Conservation (phyloP, 2,797 vertebrate genomes). For the Anguilla marmorata region DNA sequence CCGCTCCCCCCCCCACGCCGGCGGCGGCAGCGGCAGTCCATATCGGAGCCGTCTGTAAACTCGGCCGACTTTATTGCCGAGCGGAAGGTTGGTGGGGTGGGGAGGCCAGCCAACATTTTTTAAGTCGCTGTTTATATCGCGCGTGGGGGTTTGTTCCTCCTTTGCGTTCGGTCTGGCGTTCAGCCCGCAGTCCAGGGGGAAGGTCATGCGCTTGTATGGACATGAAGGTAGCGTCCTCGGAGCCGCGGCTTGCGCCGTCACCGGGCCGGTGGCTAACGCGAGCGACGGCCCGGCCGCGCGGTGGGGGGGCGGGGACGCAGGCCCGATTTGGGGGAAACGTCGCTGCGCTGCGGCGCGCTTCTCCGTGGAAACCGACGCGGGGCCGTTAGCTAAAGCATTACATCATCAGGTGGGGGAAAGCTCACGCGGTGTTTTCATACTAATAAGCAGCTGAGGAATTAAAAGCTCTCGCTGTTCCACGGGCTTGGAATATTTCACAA, state of each 20-base stretch:
- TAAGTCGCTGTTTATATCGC: background rate
- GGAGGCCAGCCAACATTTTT: background rate
- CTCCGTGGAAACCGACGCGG: background rate
- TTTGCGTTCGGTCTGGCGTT: background rate
- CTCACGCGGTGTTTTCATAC: background rate
- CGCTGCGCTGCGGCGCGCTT: background rate
- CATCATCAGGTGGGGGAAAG: background rate
- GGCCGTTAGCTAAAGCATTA: background rate
- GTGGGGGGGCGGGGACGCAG: background rate
- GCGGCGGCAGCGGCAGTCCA: background rate
- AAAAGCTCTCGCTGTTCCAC: background rate
- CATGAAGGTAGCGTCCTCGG: background rate
- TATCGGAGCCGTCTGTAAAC: background rate
- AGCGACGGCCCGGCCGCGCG: background rate
- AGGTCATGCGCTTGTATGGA: slow-evolving; percentile 21
- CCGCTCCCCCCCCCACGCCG: background rate
- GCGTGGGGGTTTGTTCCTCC: background rate
- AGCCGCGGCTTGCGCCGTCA: background rate
- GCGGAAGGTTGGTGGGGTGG: background rate
- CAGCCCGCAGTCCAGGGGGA: slow-evolving; percentile 31
- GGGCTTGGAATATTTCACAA: background rate
- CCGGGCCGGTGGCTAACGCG: background rate
- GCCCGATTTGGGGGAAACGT: background rate
- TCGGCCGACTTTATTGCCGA: background rate
- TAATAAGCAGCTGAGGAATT: background rate